phyloP scores from a whole-genome alignment of 2,113 vertebrate species.

The Xenopus laevis region DNA sequence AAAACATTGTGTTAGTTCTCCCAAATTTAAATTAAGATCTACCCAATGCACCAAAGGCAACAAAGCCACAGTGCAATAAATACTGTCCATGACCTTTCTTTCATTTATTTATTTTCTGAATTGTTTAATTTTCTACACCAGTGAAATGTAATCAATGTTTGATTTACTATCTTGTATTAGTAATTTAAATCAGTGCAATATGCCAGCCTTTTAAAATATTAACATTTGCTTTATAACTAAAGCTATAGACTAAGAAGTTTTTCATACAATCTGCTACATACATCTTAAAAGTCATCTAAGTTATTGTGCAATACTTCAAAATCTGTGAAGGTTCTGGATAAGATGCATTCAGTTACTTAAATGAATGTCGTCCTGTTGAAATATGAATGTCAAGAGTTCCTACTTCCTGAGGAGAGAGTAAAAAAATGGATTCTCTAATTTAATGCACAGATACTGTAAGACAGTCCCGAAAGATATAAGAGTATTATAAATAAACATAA shows the following conservation, averaged over 20 bases:
- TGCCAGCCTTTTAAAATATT: not conserved
- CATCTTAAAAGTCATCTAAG: constrained; percentile 31
- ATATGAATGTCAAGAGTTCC: constrained; percentile 35
- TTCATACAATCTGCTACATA: constrained; percentile 15
- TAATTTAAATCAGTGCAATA: no score
- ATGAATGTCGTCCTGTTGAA: constrained; percentile 31
- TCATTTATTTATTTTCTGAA: not conserved
- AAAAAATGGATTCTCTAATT: constrained; percentile 39
- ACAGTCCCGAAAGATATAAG: constrained; percentile 24
- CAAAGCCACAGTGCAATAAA: no score
- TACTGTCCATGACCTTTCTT: no score
- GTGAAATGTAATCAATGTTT: constrained; percentile 22
- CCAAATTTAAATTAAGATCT: no score
- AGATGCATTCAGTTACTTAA: constrained; percentile 41
- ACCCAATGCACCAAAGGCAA: no score
- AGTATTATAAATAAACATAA: constrained; percentile 10
- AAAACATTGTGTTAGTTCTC: no score
- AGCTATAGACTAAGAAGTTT: not conserved
- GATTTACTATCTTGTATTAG: constrained; percentile 33
- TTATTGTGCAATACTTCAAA: constrained; percentile 38
- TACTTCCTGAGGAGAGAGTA: constrained; percentile 4
- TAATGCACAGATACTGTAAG: constrained; percentile 43
- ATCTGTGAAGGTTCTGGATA: constrained; percentile 35
- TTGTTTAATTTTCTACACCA: constrained; percentile 19
- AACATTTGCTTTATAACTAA: constrained; percentile 12